Percentiles rank a stretch among this genome's conserved stretches.
phyloP scores from a whole-genome alignment of 2,888 invertebrate genomes.

The Pogonocherus hispidulus region DNA sequence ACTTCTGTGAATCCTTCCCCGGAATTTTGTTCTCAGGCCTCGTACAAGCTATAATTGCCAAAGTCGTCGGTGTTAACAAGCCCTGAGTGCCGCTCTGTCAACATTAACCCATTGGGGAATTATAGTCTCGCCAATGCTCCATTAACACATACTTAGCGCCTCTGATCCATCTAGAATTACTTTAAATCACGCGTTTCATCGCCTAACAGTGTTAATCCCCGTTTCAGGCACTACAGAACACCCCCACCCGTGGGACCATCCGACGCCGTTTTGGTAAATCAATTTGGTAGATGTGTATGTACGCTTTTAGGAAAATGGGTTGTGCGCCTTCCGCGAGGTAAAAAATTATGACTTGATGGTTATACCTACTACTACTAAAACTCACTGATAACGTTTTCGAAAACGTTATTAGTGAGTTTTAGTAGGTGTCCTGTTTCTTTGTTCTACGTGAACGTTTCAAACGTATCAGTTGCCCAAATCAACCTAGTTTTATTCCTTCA shows the following conservation, averaged over 20 bases:
- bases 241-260: background rate
- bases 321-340: too few species aligned
- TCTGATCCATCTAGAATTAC: background rate
- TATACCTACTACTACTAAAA: too few species aligned
- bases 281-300: constrained; percentile 1
- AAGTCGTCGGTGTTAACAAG: too few species aligned
- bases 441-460: too few species aligned
- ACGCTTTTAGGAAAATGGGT: background rate
- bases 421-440: too few species aligned
- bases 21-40: too few species aligned
- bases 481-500: too few species aligned
- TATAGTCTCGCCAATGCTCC: background rate
- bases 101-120: background rate
- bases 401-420: background rate
- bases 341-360: background rate
- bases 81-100: background rate
- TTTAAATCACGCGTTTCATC: background rate
- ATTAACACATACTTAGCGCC: constrained; percentile 21
- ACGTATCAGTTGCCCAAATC: too few species aligned
- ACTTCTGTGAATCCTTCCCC: too few species aligned
- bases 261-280: background rate
- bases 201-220: constrained; percentile 10
- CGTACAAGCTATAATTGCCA: too few species aligned
- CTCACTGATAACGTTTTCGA: too few species aligned
- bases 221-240: background rate